phyloP scores from a whole-genome alignment of 2,888 invertebrate genomes.

The Emmelina monodactyla region DNA sequence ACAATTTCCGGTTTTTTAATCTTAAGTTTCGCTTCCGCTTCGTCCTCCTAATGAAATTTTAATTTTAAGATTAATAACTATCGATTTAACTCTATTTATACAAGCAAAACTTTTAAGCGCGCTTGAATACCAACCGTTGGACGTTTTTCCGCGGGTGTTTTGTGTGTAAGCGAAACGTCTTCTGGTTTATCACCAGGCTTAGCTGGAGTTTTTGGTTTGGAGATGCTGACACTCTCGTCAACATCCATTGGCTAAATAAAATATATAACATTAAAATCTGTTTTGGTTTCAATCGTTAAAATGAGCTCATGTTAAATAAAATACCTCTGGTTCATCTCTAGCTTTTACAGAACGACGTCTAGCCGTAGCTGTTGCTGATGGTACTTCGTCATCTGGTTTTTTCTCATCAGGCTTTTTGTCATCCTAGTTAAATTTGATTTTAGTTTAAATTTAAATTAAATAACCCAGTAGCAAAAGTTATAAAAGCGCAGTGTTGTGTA shows the following conservation, averaged over 20 bases:
- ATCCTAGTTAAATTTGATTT: conserved; percentile 16
- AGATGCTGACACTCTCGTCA: conserved; percentile 51
- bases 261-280: background rate
- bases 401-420: conserved; percentile 21
- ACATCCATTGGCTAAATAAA: conserved; percentile 50
- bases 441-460: conserved; percentile 5
- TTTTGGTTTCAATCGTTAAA: background rate
- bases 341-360: conserved; percentile 52
- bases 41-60: conserved; percentile 38
- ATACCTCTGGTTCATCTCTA: conserved; percentile 53
- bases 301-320: background rate
- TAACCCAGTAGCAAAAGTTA: conserved; percentile 1
- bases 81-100: background rate
- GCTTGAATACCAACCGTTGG: conserved; percentile 50
- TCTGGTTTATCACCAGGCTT: conserved; percentile 52
- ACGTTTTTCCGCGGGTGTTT: conserved; percentile 52
- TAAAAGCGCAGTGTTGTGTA: no score
- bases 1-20: conserved; percentile 57
- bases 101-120: background rate
- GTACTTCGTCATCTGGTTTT: conserved; percentile 35
- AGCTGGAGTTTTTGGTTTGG: conserved; percentile 42
- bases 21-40: conserved; percentile 54
- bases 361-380: conserved; percentile 43
- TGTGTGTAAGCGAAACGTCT: conserved; percentile 55
- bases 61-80: background rate